Base-by-base conservation (phyloP, 2,797 vertebrate species). In the Rachycentron canadum region DNA sequence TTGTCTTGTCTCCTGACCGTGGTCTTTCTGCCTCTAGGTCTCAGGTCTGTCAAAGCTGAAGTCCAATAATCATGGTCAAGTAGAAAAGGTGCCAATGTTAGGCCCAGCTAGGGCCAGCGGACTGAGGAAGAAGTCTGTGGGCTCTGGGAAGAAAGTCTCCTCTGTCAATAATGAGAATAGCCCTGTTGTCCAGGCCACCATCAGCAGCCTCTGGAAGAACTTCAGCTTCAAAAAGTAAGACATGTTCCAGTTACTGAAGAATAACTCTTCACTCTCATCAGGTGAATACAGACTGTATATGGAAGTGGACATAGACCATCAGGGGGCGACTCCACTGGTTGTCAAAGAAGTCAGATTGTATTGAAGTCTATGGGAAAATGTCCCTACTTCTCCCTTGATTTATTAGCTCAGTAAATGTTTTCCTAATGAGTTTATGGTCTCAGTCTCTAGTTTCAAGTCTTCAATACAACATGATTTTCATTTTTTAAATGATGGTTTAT, bases 201-300 rank as follows among this genome's bases (percentile, higher is more conserved):
- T 99, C 92, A 96, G 91, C 55, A 93, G 96, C 57, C 94, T 99
- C 7, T 96, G 98, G 97, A 97, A 95, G 79, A 98, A 94, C 83
- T 99, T 97, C 86, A 95, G 96, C 7, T 99, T 96, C 91, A 96
- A 94, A 90, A 97, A 94, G 97, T 98, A 89, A 90, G 92, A 62
- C 55, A 55, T 2, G 59, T 21, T 60, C 14, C 8, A 32, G 14
- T 36, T 49, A 49, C 50, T 40, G 38, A 21, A 25, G 12, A 2
- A 26, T 23, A 52, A 25, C 23, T 50, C 23, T 25, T 50, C n/a
- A 50, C 11, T 23, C 14, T 7, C 13, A 26, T 28, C 3, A 53
- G 32, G 32, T 32, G 32, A 7, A 32, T 32, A 32, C 32, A 32
- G 32, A 3, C 3, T 32, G 32, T 32, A 32, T 32, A 32, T 32